phyloP scores from a whole-genome alignment of 1,140 invertebrate genomes.

The Chelonus insularis region DNA sequence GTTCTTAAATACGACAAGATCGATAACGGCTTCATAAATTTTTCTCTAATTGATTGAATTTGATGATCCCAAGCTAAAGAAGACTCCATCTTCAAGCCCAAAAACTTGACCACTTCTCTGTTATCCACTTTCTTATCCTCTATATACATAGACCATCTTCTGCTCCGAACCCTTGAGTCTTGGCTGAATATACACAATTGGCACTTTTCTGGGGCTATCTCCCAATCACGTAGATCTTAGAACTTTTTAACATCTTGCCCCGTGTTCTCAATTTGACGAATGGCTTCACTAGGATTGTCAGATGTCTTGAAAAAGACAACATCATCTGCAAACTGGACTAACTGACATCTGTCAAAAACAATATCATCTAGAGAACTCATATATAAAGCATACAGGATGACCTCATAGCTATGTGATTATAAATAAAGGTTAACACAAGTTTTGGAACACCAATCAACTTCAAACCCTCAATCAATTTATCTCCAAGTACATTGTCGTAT shows the following conservation, averaged over 20 bases:
- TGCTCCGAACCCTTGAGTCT: not conserved
- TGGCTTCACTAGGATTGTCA: too few relatives aligned
- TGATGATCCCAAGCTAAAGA: not conserved
- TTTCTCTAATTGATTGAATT: not conserved
- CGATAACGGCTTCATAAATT: not conserved
- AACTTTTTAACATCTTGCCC: too few relatives aligned
- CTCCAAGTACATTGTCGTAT: conserved; percentile 22
- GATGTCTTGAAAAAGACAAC: too few relatives aligned
- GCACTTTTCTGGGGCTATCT: not conserved
- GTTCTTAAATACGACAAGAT: not conserved
- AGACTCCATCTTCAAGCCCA: not conserved
- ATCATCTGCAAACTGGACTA: too few relatives aligned
- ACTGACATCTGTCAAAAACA: too few relatives aligned
- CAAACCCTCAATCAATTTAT: conserved; percentile 22
- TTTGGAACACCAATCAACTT: too few relatives aligned
- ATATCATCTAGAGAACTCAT: too few relatives aligned
- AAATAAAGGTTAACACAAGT: too few relatives aligned
- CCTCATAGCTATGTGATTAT: too few relatives aligned
- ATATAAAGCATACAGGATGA: too few relatives aligned
- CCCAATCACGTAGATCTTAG: too few relatives aligned
- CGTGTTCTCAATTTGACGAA: too few relatives aligned
- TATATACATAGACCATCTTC: not conserved
- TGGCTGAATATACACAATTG: not conserved
- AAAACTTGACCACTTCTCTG: not conserved
- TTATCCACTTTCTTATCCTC: not conserved